These are phyloP conservation scores for Halocaridina rubra DNA, from an alignment of 2,888 invertebrate genomes.

Conservation along the genomic window DNA sequence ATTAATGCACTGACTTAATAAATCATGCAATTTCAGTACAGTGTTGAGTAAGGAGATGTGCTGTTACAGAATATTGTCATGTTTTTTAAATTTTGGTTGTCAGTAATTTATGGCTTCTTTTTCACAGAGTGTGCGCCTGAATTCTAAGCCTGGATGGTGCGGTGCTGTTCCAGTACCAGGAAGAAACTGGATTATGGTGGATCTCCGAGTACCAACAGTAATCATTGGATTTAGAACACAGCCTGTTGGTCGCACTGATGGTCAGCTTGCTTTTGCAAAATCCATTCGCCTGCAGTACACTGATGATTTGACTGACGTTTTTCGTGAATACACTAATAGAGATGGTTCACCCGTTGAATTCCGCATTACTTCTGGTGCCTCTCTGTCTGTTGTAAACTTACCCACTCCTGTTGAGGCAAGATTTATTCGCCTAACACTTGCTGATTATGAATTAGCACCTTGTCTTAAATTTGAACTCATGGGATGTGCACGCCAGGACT, in stretches of 20 bases:
- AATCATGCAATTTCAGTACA: too few relatives aligned
- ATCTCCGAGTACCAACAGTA: conserved; percentile 88
- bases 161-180: conserved; percentile 87
- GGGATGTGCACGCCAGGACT: conserved; percentile 92
- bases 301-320: conserved; percentile 87
- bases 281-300: conserved; percentile 90
- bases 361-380: conserved; percentile 85
- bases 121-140: conserved; percentile 82
- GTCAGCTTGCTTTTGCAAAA: conserved; percentile 84
- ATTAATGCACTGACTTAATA: too few relatives aligned
- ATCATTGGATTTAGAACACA: conserved; percentile 91
- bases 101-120: not conserved
- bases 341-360: conserved; percentile 94
- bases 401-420: conserved; percentile 93
- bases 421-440: conserved; percentile 85
- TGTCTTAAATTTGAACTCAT: conserved; percentile 90
- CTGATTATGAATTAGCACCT: conserved; percentile 80
- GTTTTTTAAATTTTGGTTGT: too few relatives aligned
- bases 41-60: too few relatives aligned
- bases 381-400: conserved; percentile 86
- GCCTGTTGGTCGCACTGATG: conserved; percentile 85
- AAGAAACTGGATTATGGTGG: conserved; percentile 88
- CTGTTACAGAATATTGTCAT: too few relatives aligned
- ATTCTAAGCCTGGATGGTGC: conserved; percentile 87
- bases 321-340: conserved; percentile 91